These are phyloP conservation scores for Passer montanus DNA, from an alignment of 2,113 vertebrate genomes.

Conservation along the genomic window DNA sequence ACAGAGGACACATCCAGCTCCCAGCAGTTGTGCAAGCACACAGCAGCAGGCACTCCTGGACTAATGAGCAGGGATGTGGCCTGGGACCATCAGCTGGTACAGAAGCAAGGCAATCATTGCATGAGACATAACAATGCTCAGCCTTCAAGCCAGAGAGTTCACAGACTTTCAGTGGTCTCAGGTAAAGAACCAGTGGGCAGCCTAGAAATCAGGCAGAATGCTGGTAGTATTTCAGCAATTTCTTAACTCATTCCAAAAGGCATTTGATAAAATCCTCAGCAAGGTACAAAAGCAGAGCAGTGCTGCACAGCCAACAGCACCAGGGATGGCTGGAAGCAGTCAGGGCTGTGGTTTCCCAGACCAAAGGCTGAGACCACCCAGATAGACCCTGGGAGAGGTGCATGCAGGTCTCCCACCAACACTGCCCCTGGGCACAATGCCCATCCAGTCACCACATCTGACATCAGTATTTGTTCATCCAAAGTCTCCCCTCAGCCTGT, in stretches of 20 bases:
- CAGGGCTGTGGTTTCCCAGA: not conserved
- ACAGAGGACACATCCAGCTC: not conserved
- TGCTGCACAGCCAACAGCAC: not conserved
- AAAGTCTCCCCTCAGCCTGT: not conserved
- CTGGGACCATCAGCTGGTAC: not conserved
- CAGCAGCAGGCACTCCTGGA: not conserved
- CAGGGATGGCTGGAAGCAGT: not conserved
- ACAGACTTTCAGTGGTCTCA: not conserved
- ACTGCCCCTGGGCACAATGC: fast-evolving
- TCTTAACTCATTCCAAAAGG: not conserved
- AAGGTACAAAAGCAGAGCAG: not conserved
- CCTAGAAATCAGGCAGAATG: not conserved
- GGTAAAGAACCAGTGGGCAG: not conserved
- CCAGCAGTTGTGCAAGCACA: not conserved
- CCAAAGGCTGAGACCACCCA: not conserved
- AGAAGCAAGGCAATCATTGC: not conserved
- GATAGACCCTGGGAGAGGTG: not conserved
- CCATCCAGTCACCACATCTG: not conserved
- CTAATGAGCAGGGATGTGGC: not conserved
- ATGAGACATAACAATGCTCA: fast-evolving
- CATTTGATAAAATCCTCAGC: not conserved
- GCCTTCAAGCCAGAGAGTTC: not conserved
- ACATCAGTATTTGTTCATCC: not conserved
- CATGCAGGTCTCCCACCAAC: not conserved
- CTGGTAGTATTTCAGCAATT: not conserved